Conservation (phyloP, 2,113 vertebrate species). For the Etheostoma cragini region DNA sequence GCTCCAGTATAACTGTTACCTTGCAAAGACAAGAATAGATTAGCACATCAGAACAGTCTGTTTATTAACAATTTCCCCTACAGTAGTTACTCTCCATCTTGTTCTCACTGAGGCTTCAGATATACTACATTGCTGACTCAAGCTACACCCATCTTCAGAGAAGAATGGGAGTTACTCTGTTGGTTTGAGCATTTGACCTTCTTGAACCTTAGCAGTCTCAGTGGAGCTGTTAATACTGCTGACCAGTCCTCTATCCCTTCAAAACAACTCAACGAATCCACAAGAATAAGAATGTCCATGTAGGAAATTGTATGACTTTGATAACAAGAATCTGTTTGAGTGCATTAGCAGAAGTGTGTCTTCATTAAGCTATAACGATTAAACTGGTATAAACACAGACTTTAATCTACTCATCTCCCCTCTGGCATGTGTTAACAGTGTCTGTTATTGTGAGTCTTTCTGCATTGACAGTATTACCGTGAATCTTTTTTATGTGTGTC, state of each 20-base stretch:
- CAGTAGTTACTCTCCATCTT: slow-evolving; percentile 9
- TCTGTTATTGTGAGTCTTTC: not conserved
- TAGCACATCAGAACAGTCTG: not conserved
- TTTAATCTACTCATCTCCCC: not conserved
- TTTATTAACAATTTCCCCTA: not conserved
- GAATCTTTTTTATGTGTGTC: slow-evolving; percentile 23
- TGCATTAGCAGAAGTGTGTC: not conserved
- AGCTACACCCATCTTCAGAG: slow-evolving; percentile 18
- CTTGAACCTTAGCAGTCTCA: slow-evolving; percentile 29
- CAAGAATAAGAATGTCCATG: not conserved
- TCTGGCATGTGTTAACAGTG: not conserved
- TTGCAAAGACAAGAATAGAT: not conserved
- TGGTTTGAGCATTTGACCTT: slow-evolving; percentile 51
- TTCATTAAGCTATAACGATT: not conserved
- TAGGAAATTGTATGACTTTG: slow-evolving; percentile 8
- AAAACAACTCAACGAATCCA: slow-evolving; percentile 18
- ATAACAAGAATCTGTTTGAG: not conserved
- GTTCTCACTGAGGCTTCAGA: slow-evolving; percentile 12
- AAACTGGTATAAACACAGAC: not conserved
- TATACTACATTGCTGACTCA: slow-evolving; percentile 49
- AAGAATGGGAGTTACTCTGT: slow-evolving; percentile 16
- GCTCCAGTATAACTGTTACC: not conserved
- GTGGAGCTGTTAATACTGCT: slow-evolving; percentile 14
- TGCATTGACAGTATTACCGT: slow-evolving; percentile 5
- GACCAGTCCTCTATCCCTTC: slow-evolving; percentile 27